Conservation (phyloP, 2,888 invertebrate species). For the Dasypogon diadema region DNA sequence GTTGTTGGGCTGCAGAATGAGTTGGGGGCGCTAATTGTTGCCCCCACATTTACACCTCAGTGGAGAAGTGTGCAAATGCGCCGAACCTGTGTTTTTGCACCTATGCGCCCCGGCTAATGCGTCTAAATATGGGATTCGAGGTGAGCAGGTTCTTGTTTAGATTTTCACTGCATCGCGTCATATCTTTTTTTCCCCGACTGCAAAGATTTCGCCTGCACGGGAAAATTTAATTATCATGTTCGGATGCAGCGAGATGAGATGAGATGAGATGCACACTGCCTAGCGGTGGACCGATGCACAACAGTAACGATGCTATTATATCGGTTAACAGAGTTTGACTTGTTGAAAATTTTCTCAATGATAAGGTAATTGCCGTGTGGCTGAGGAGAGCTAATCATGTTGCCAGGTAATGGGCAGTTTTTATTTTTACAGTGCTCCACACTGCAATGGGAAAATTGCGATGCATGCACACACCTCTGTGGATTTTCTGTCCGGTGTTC, state of each 20-base stretch:
- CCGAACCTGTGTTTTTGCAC: neutral
- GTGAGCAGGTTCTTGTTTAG: conserved; percentile 32
- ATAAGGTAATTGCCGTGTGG: conserved; percentile 33
- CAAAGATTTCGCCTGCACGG: neutral
- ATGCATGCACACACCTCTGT: neutral
- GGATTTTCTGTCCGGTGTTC: neutral
- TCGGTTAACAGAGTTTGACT: conserved; percentile 24
- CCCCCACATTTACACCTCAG: conserved; percentile 20
- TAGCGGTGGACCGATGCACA: neutral
- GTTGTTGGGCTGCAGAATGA: neutral
- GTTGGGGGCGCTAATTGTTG: conserved; percentile 20
- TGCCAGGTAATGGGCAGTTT: conserved; percentile 18
- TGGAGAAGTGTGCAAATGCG: neutral
- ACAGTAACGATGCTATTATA: conserved; percentile 22
- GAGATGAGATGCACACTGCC: neutral
- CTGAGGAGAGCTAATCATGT: conserved; percentile 12
- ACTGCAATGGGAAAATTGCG: too few relatives aligned
- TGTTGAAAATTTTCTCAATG: conserved; percentile 20
- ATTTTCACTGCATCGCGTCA: conserved; percentile 26
- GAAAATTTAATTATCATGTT: conserved; percentile 41
- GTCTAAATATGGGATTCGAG: conserved; percentile 30
- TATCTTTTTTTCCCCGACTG: neutral
- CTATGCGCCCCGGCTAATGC: neutral
- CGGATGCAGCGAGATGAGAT: neutral
- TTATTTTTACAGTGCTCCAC: neutral